phyloP scores from a whole-genome alignment of 2,113 vertebrate genomes.

The Chamaea fasciata region DNA sequence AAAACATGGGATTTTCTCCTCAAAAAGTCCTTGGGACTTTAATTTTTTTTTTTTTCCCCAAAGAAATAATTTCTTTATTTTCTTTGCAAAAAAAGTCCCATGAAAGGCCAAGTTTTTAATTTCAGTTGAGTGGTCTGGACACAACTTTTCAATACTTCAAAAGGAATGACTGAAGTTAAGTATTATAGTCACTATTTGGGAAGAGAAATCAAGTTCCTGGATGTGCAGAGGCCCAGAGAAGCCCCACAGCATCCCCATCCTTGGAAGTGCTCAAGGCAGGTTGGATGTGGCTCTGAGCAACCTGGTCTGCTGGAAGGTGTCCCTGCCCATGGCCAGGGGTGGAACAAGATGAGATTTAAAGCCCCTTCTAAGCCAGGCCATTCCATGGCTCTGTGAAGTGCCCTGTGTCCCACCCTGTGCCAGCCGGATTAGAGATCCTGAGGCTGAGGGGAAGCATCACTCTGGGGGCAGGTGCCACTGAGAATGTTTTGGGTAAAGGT shows the following conservation, averaged over 20 bases:
- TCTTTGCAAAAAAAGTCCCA: background rate
- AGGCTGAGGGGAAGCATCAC: background rate
- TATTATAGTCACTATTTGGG: background rate
- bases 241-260: background rate
- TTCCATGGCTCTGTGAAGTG: background rate
- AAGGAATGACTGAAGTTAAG: background rate
- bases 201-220: background rate
- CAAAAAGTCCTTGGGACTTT: background rate
- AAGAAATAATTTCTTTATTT: background rate
- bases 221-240: background rate
- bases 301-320: background rate
- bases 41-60: background rate
- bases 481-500: background rate
- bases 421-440: background rate
- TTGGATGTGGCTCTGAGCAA: background rate
- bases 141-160: background rate
- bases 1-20: background rate
- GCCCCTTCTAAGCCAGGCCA: background rate
- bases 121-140: background rate
- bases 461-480: background rate
- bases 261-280: background rate
- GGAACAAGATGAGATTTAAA: background rate
- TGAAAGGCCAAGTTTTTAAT: background rate
- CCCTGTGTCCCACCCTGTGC: background rate
- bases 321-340: background rate